Conservation (phyloP, 2,888 invertebrate genomes). For the Tanaodytes sp. region DNA sequence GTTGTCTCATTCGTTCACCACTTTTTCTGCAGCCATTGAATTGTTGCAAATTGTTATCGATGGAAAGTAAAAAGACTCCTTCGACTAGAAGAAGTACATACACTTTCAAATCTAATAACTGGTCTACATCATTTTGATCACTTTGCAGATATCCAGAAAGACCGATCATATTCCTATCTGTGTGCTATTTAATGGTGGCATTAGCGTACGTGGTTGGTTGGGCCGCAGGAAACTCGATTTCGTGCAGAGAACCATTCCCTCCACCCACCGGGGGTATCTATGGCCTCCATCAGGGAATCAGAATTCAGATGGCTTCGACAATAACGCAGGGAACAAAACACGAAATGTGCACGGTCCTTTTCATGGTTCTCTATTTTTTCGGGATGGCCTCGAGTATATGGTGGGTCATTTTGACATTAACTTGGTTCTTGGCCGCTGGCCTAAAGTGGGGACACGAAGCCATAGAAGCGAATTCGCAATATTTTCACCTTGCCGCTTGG, state of each 20-base stretch:
- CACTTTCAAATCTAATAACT: too few species aligned
- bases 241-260: conserved; percentile 87
- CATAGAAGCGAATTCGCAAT: conserved; percentile 96
- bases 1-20: too few species aligned
- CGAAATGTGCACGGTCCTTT: conserved; percentile 91
- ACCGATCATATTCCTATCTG: conserved; percentile 96
- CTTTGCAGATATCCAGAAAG: conserved; percentile 98
- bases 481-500: conserved; percentile 98
- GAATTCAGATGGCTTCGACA: conserved; percentile 84
- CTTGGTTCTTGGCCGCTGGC: conserved; percentile 97
- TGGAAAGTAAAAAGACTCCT: too few species aligned
- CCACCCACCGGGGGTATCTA: conserved; percentile 78
- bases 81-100: too few species aligned
- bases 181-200: conserved; percentile 96
- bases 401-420: conserved; percentile 97
- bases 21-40: too few species aligned
- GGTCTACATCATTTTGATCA: too few species aligned
- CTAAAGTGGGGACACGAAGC: conserved; percentile 99
- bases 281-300: conserved; percentile 69
- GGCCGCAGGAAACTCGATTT: conserved; percentile 85
- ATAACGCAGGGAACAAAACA: conserved; percentile 91
- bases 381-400: conserved; percentile 97
- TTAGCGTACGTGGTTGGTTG: conserved; percentile 92
- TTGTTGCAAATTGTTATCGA: too few species aligned
- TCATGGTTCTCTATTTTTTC: conserved; percentile 97